Percentiles rank a stretch among this genome's conserved stretches.
Evolutionary conservation across 2,888 invertebrate genomes (phyloP).

Genomic region (Acanthoscelides obtectus): DNA sequence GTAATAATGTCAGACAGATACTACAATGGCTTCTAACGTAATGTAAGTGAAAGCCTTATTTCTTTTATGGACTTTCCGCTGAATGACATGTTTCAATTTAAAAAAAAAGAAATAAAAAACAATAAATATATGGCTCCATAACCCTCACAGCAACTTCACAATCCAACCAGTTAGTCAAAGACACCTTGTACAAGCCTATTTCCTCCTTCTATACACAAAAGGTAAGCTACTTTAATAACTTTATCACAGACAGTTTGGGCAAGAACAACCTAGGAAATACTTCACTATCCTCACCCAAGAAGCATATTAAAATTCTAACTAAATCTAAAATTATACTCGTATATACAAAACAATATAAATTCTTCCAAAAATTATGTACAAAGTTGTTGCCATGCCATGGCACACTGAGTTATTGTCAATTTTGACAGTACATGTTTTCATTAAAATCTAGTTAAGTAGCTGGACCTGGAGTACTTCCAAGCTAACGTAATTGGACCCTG

Average conservation of each 20-base stretch:
- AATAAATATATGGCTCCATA: too few relatives aligned
- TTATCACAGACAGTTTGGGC: slow-evolving; percentile 46
- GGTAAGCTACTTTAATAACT: slow-evolving; percentile 30
- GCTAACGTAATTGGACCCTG: neutral
- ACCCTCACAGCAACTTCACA: too few relatives aligned
- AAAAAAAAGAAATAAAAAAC: too few relatives aligned
- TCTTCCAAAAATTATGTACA: slow-evolving; percentile 35
- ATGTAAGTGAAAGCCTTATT: too few relatives aligned
- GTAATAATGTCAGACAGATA: too few relatives aligned
- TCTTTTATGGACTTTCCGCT: too few relatives aligned
- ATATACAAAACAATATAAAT: slow-evolving; percentile 30
- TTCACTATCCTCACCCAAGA: slow-evolving; percentile 33
- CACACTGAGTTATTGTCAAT: slow-evolving; percentile 39
- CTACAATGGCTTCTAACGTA: too few relatives aligned
- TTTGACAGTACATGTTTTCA: slow-evolving; percentile 29
- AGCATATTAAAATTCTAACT: too few relatives aligned
- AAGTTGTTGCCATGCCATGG: slow-evolving; percentile 35
- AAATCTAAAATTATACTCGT: slow-evolving; percentile 18
- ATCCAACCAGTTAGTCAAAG: slow-evolving; percentile 17
- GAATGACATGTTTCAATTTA: too few relatives aligned
- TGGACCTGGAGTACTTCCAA: slow-evolving; percentile 24
- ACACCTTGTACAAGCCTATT: slow-evolving; percentile 7
- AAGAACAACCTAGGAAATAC: slow-evolving; percentile 41
- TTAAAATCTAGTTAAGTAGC: slow-evolving; percentile 34
- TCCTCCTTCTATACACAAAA: slow-evolving; percentile 17